Evolutionary conservation across 2,888 invertebrate genomes (phyloP), one percentile per base, ranked within the genome.

Genomic region (Rhamnusium bicolor): DNA sequence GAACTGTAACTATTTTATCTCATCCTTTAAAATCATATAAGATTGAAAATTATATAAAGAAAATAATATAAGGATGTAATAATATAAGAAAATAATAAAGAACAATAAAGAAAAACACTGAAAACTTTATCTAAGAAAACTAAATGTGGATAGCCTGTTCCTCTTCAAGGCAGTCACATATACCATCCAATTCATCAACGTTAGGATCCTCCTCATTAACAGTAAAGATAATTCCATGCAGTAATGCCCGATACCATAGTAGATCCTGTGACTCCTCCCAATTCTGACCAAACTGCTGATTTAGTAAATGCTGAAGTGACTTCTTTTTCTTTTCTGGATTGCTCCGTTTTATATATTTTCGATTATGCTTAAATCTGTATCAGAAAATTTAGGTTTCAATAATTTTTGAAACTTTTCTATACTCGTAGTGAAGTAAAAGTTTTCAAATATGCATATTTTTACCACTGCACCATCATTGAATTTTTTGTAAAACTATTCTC

Each of bases 301-400:
- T 63, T 18, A 63, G 19, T 46, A 63, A 46, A 63, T 66, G 66
- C 18, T 49, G 21, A 19, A 62, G 69, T 4, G 61, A 69, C 14
- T 62, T 62, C 24, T 32, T 63, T 62, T 62, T 47, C 21, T 61
- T 62, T 69, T 66, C 66, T 56, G 8, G 16, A 53, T 54, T 53
- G 46, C 14, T 8, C 10, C 46, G 46, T 46, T 2, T 46, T 14
- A 46, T 5, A 46, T 46, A 2, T 46, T 46, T 46, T 46, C 27
- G 18, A 18, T 19, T 29, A 69, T n/a, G 21, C 0, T 46, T 16
- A 21, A 53, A 53, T 65, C 16, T 54, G 12, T 16, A 56, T 47
- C 27, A 61, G 19, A 29, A 49, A 63, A 53, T 67, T 32, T 60
- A 47, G 46, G 14, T 46, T 46, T 46, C 7, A 46, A n/a, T 3